Evolutionary conservation across 2,888 invertebrate genomes (phyloP).

Genomic region (Emmelina monodactyla): DNA sequence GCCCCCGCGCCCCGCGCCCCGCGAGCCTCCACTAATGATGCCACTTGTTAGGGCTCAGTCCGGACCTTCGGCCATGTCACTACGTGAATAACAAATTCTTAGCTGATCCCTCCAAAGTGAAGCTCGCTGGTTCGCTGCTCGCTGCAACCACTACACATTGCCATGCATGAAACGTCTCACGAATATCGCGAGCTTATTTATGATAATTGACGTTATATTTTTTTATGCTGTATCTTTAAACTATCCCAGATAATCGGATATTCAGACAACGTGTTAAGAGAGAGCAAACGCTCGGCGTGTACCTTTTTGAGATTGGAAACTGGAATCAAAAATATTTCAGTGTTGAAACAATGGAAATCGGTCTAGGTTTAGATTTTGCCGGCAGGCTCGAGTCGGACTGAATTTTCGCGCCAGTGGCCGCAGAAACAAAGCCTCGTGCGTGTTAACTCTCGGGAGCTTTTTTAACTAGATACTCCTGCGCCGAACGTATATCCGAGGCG

Average conservation of each 20-base stretch:
- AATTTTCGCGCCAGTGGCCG: slow-evolving; percentile 1
- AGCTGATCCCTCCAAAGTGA: slow-evolving; percentile 43
- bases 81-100: slow-evolving; percentile 60
- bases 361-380: background rate
- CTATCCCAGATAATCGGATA: background rate
- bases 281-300: background rate
- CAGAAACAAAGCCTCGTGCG: background rate
- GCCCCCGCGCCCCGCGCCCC: slow-evolving; percentile 19
- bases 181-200: background rate
- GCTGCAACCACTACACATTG: slow-evolving; percentile 16
- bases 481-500: too few species aligned
- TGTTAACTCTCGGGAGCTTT: background rate
- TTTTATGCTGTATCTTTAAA: background rate
- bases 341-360: background rate
- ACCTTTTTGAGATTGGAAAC: background rate
- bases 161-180: background rate
- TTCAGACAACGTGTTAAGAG: background rate
- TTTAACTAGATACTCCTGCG: too few species aligned
- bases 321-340: background rate
- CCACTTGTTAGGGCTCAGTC: slow-evolving; percentile 62
- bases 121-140: slow-evolving; percentile 18
- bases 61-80: slow-evolving; percentile 57
- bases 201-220: background rate
- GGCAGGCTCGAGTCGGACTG: background rate
- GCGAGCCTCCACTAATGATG: slow-evolving; percentile 50